phyloP scores from a whole-genome alignment of 2,888 invertebrate species.

The Napeogenes inachia region DNA sequence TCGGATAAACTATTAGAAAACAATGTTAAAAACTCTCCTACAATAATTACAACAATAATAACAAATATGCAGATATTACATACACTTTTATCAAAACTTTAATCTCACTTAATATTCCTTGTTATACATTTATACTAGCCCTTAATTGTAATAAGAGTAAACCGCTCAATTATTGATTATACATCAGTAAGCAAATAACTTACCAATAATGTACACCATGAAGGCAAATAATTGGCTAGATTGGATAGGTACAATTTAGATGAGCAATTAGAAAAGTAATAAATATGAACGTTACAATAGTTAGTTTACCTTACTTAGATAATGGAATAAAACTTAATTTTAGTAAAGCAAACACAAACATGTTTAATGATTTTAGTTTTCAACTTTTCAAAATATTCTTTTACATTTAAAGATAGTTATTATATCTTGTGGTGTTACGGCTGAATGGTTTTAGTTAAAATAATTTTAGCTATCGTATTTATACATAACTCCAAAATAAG shows the following conservation, averaged over 20 bases:
- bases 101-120: slow-evolving; percentile 66
- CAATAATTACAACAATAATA: slow-evolving; percentile 73
- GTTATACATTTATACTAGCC: slow-evolving; percentile 56
- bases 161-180: background rate
- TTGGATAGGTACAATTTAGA: slow-evolving; percentile 66
- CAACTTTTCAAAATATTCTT: slow-evolving; percentile 13
- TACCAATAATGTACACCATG: slow-evolving; percentile 33
- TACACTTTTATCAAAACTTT: slow-evolving; percentile 64
- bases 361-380: slow-evolving; percentile 27
- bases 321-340: slow-evolving; percentile 74
- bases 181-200: background rate
- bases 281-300: slow-evolving; percentile 60
- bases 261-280: slow-evolving; percentile 70
- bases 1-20: slow-evolving; percentile 61
- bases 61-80: slow-evolving; percentile 65
- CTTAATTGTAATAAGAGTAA: slow-evolving; percentile 36
- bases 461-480: slow-evolving; percentile 11
- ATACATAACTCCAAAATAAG: slow-evolving; percentile 13
- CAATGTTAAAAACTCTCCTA: slow-evolving; percentile 74
- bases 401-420: slow-evolving; percentile 4
- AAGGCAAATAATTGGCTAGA: slow-evolving; percentile 54
- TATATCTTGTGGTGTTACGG: slow-evolving; percentile 1
- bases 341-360: slow-evolving; percentile 55
- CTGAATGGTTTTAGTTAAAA: background rate
- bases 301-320: slow-evolving; percentile 67